A percentile compares a stretch with the other conserved stretches of the same genome.
Evolutionary conservation across 2,888 invertebrate genomes (phyloP).

Genomic region (Nomada flava): DNA sequence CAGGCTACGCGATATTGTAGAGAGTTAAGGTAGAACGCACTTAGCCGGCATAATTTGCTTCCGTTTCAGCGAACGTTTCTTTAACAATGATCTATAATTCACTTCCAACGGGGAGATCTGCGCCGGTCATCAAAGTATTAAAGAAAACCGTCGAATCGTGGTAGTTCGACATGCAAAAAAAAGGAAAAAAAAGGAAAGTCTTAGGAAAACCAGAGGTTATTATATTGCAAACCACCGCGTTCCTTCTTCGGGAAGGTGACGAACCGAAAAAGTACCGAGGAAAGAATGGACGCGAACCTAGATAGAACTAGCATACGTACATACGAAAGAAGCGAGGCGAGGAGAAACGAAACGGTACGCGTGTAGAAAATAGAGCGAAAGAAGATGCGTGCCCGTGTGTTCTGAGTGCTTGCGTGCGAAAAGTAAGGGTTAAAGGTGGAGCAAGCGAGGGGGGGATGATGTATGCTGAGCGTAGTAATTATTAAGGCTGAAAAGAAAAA

Average conservation of each 20-base stretch:
- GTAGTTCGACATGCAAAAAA: constrained; percentile 1
- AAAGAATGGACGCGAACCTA: constrained; percentile 36
- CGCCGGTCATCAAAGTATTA: constrained; percentile 41
- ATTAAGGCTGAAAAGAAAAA: constrained; percentile 44
- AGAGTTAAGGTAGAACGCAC: neutral
- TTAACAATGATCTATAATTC: constrained; percentile 24
- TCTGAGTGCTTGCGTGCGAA: neutral
- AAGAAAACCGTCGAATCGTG: constrained; percentile 16
- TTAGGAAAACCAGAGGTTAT: constrained; percentile 2
- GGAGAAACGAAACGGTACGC: neutral
- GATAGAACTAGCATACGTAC: constrained; percentile 36
- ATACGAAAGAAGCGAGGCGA: neutral
- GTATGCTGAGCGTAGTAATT: constrained; percentile 67
- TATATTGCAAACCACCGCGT: constrained; percentile 9
- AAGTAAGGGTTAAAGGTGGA: neutral
- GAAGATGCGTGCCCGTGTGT: neutral
- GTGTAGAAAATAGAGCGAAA: neutral
- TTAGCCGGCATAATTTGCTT: constrained; percentile 10
- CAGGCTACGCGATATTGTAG: neutral
- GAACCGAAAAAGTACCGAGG: neutral
- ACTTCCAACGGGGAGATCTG: constrained; percentile 42
- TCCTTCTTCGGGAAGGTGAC: constrained; percentile 21
- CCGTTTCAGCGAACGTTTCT: constrained; percentile 6
- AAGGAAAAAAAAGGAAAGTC: neutral
- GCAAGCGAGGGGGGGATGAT: constrained; percentile 34